These are phyloP conservation scores for Festucalex cinctus DNA, from an alignment of 2,113 vertebrate species.

Conservation along the genomic window DNA sequence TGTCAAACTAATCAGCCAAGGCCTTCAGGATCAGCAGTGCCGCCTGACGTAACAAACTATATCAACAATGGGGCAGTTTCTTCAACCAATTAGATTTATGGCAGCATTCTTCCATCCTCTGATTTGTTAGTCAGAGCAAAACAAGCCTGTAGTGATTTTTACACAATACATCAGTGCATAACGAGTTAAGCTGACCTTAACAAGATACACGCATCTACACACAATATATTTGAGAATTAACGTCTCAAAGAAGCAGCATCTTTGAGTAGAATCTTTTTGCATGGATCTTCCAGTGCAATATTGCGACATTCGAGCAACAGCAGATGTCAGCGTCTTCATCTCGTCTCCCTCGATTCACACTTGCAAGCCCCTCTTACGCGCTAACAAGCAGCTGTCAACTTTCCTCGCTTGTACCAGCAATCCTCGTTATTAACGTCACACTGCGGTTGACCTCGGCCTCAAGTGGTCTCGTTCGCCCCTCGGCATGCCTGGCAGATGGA, in stretches of 20 bases:
- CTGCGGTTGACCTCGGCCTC: slow-evolving; percentile 25
- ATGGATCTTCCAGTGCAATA: slow-evolving; percentile 4
- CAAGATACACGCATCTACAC: too few relatives aligned
- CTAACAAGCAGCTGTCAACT: slow-evolving; percentile 22
- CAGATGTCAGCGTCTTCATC: slow-evolving; percentile 10
- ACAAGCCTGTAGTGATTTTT: too few relatives aligned
- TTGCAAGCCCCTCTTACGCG: slow-evolving; percentile 1
- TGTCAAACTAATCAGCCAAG: too few relatives aligned
- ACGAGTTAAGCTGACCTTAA: too few relatives aligned
- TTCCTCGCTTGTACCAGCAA: slow-evolving; percentile 9
- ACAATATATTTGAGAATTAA: too few relatives aligned
- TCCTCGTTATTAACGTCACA: slow-evolving; percentile 13
- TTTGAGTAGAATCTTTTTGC: background rate
- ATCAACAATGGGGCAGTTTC: too few relatives aligned
- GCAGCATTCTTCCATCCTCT: too few relatives aligned
- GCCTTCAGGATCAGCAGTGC: too few relatives aligned
- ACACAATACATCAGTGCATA: too few relatives aligned
- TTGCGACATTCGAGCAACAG: background rate
- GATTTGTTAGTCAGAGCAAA: too few relatives aligned
- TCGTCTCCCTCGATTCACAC: background rate
- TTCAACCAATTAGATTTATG: too few relatives aligned
- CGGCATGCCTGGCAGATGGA: slow-evolving; percentile 12
- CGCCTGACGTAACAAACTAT: too few relatives aligned
- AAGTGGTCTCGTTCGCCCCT: slow-evolving; percentile 18
- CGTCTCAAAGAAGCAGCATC: background rate